Evolutionary conservation across 2,888 invertebrate species (phyloP).

Genomic region (Ochlodes sylvanus): DNA sequence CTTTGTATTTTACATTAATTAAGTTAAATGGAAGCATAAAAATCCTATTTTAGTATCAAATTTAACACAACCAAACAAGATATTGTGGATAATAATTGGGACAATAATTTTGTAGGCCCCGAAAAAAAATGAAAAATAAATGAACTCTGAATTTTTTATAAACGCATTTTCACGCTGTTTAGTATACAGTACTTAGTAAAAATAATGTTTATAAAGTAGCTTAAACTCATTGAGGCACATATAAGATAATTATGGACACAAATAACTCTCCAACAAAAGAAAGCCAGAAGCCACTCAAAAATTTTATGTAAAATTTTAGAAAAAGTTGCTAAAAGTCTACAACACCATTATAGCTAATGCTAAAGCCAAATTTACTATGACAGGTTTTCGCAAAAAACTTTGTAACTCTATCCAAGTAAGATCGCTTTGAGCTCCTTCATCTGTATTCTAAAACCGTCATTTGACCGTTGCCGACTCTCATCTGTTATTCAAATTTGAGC

Average conservation of each 20-base stretch:
- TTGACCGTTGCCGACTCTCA: conserved; percentile 23
- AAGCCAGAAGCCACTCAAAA: too few species aligned
- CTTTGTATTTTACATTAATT: conserved; percentile 1
- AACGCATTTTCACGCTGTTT: too few species aligned
- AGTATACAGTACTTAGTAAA: neutral
- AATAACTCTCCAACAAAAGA: too few species aligned
- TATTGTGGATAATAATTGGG: neutral
- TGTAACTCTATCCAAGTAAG: conserved; percentile 58
- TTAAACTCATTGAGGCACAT: too few species aligned
- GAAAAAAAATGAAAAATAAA: too few species aligned
- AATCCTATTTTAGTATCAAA: neutral
- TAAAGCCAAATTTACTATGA: conserved; percentile 22
- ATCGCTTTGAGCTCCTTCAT: conserved; percentile 67
- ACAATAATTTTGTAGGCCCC: too few species aligned
- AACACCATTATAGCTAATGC: neutral
- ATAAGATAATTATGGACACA: too few species aligned
- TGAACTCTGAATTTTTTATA: too few species aligned
- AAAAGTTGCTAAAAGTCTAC: neutral
- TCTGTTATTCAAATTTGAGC: conserved; percentile 33
- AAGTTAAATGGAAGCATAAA: neutral
- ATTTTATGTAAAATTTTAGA: too few species aligned
- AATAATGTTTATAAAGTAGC: neutral
- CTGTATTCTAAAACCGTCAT: conserved; percentile 58
- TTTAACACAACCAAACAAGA: neutral
- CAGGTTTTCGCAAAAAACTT: conserved; percentile 39